These are phyloP conservation scores for Lytechinus pictus DNA, from an alignment of 35 echinoderm and acorn worm genomes.

Conservation along the genomic window DNA sequence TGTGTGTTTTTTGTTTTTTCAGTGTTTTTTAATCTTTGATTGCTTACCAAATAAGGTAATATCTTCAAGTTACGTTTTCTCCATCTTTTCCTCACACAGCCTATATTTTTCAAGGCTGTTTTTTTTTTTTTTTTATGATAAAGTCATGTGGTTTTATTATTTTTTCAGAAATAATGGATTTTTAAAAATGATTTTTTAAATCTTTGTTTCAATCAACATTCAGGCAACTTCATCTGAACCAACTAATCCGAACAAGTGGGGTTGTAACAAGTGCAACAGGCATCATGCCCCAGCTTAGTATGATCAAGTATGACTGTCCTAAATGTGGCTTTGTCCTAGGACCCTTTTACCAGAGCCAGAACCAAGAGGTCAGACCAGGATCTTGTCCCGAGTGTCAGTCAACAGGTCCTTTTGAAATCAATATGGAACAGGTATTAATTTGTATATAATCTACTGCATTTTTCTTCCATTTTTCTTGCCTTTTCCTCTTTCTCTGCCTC, in stretches of 20 bases:
- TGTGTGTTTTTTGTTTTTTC: background rate
- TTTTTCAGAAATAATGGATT: background rate
- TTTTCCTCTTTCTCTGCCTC: background rate
- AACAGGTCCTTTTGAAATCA: conserved; percentile 93
- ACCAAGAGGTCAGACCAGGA: conserved; percentile 95
- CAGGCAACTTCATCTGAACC: conserved; percentile 97
- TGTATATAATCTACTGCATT: background rate
- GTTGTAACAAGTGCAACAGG: conserved; percentile 91
- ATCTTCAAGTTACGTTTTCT: no score
- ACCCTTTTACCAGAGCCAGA: conserved; percentile 98
- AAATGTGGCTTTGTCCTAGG: conserved; percentile 98
- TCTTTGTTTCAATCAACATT: background rate
- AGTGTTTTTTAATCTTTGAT: background rate
- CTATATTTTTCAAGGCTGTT: no score
- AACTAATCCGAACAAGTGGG: conserved; percentile 92
- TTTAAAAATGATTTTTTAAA: no score
- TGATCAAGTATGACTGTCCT: conserved; percentile 99
- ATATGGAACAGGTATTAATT: conserved; percentile 94
- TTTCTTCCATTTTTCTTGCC: background rate
- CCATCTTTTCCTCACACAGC: no score
- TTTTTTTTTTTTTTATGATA: no score
- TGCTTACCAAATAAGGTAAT: background rate
- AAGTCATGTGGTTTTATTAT: no score
- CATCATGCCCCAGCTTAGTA: conserved; percentile 92
- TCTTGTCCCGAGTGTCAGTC: conserved; percentile 99